Conservation (phyloP, 2,888 invertebrate species). For the Tenthredo distinguenda region DNA sequence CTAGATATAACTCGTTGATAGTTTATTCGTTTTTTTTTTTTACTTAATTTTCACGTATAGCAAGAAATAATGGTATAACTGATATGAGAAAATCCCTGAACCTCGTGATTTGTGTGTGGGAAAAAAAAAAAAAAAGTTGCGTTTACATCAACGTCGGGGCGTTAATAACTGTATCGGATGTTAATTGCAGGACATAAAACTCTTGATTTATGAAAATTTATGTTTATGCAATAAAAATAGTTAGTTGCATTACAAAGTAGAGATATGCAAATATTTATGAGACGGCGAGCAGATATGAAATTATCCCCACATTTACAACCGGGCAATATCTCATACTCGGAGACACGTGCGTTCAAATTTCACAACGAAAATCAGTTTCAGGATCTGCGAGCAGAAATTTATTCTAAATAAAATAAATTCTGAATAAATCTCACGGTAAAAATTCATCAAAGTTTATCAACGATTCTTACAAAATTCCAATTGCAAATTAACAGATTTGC, state of each 20-base stretch:
- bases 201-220: slow-evolving; percentile 4
- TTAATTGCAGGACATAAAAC: neutral
- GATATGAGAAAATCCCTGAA: neutral
- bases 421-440: neutral
- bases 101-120: neutral
- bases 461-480: neutral
- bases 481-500: too few species aligned
- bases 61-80: too few species aligned
- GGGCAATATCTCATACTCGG: neutral
- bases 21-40: neutral
- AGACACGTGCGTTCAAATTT: too few species aligned
- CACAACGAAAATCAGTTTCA: too few species aligned
- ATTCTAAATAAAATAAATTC: too few species aligned
- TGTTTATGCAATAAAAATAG: neutral
- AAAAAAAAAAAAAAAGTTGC: neutral
- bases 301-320: neutral
- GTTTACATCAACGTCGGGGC: neutral
- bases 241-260: neutral
- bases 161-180: neutral
- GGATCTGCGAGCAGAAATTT: too few species aligned
- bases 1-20: too few species aligned
- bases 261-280: neutral
- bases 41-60: neutral
- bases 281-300: neutral
- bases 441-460: neutral